Evolutionary conservation across 2,797 vertebrate genomes (phyloP), one percentile per base, ranked within the genome.

Genomic region (Sebastes alutus): DNA sequence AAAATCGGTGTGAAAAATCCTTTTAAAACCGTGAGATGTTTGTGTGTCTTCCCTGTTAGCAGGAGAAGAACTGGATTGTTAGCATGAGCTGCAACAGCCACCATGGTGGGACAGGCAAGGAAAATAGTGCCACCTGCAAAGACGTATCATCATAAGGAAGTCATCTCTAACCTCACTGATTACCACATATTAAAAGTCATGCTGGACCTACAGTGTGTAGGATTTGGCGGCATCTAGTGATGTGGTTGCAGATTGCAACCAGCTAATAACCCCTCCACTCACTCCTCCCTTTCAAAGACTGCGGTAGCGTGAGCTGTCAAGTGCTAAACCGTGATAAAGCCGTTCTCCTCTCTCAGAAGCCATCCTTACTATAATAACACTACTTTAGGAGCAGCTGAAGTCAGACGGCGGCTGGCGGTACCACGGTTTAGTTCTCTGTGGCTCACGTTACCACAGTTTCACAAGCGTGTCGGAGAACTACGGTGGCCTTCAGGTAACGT

Each of bases 11-110:
- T 54, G 30, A 71, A 68, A 75, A 64, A 35, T 62, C 2, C 25
- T 60, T 74, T 74, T 10, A 62, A 78, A 78, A 81, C 3, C 13
- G 5, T 67, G 25, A 55, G 20, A 32, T 63, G 27, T 72, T 72
- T 63, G 56, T 56, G 70, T 75, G 55, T 72, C 63, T 32, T 68
- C 46, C 54, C 61, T 61, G 46, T 65, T 42, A 65, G 56, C 32
- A 58, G 33, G 27, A 22, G 54, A 65, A 75, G 42, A 59, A 25
- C 35, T 25, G 49, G 8, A 71, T 25, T 52, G 54, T 29, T 56
- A 63, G 29, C 54, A 38, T 59, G 5, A 52, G 64, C 58, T 18
- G n/a, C 42, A 29, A 60, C 29, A 52, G 63, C n/a, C 62, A 72
- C 59, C 29, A 8, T 25, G n/a, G 27, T 63, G 22, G 3, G 54